phyloP scores from a whole-genome alignment of 2,888 invertebrate species.

The Drosophila peninsularis region DNA sequence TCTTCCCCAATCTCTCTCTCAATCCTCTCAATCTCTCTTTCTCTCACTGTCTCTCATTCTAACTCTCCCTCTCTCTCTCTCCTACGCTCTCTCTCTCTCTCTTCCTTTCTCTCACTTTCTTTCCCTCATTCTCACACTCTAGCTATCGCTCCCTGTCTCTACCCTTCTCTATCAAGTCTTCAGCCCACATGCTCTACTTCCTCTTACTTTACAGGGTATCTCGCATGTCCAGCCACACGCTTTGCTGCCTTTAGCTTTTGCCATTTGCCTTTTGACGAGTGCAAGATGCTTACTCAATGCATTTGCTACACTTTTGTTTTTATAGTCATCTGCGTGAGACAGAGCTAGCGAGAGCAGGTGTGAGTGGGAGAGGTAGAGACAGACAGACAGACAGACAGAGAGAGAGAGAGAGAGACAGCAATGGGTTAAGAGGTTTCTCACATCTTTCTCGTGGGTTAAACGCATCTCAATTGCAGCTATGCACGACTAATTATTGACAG shows the following conservation, averaged over 20 bases:
- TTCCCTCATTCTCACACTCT: background rate
- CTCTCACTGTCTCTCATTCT: background rate
- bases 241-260: background rate
- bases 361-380: background rate
- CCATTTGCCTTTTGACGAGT: slow-evolving; percentile 16
- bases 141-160: background rate
- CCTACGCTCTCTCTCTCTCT: no score
- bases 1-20: no score
- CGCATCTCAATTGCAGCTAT: slow-evolving; percentile 25
- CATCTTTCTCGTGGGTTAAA: slow-evolving; percentile 31
- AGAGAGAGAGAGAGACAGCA: background rate
- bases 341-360: background rate
- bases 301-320: slow-evolving; percentile 30
- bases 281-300: slow-evolving; percentile 28
- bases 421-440: slow-evolving; percentile 4
- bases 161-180: no score
- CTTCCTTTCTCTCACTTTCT: background rate
- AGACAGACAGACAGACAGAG: background rate
- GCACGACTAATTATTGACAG: slow-evolving; percentile 35
- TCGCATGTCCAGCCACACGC: background rate
- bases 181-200: no score
- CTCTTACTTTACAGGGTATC: background rate
- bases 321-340: slow-evolving; percentile 11
- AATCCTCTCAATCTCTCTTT: background rate
- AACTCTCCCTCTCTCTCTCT: background rate